Evolutionary conservation across 2,797 vertebrate genomes (phyloP).

Genomic region (Diceros bicornis): DNA sequence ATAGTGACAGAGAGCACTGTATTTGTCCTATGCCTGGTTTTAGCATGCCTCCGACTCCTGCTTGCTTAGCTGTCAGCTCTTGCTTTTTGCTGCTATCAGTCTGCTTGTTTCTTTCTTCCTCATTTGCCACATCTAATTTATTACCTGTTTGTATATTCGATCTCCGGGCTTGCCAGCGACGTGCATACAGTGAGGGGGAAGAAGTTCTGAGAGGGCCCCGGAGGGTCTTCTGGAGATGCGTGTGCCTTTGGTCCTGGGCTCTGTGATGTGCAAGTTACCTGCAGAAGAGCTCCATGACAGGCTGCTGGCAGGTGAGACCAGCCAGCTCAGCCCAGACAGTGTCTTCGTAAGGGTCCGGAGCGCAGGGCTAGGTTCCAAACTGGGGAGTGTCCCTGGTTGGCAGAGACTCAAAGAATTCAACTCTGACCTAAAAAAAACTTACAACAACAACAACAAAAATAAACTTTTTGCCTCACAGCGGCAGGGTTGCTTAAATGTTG

Average conservation of each 20-base stretch:
- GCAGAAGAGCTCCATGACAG: neutral
- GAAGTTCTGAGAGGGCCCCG: neutral
- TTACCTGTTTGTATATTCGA: neutral
- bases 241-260: neutral
- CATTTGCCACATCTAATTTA: neutral
- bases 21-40: neutral
- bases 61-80: neutral
- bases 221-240: neutral
- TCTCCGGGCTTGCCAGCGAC: neutral
- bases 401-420: neutral
- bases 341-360: neutral
- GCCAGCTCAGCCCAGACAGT: neutral
- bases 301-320: neutral
- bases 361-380: neutral
- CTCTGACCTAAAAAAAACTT: neutral
- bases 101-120: neutral
- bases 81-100: neutral
- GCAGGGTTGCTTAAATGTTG: constrained; percentile 79
- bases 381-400: neutral
- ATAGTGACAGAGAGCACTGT: neutral
- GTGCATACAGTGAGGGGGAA: neutral
- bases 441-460: constrained; percentile 38
- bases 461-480: constrained; percentile 79
- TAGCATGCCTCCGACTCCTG: neutral
- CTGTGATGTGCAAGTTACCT: neutral